phyloP scores from a whole-genome alignment of 2,113 vertebrate species.

The Dolichotis patagonum region DNA sequence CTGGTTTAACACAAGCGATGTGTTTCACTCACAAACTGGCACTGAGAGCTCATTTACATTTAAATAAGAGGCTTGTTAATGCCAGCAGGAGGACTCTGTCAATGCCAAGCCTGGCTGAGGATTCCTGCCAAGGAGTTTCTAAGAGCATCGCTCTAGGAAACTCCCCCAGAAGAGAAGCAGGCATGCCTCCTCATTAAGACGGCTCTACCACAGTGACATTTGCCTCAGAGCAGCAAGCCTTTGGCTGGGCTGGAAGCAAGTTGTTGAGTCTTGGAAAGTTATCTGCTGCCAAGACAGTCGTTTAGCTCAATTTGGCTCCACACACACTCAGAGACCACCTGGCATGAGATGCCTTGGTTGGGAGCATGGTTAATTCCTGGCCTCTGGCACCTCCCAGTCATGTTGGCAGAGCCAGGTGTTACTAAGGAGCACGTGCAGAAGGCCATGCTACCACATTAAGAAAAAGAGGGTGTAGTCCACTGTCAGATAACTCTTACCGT shows the following conservation, averaged over 20 bases:
- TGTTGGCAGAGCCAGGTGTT: background rate
- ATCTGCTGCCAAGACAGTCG: constrained; percentile 66
- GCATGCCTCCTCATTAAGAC: constrained; percentile 82
- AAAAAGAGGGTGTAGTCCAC: background rate
- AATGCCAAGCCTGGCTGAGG: constrained; percentile 88
- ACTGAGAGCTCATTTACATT: constrained; percentile 89
- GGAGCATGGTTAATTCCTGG: background rate
- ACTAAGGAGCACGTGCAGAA: background rate
- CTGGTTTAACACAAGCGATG: constrained; percentile 89
- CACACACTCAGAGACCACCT: constrained; percentile 61
- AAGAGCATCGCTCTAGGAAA: constrained; percentile 91
- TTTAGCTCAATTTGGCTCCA: constrained; percentile 56
- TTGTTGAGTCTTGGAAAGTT: constrained; percentile 70
- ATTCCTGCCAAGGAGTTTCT: constrained; percentile 90
- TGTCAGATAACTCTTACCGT: background rate
- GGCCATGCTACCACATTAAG: background rate
- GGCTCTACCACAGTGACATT: constrained; percentile 78
- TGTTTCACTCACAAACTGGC: constrained; percentile 89
- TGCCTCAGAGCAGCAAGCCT: constrained; percentile 75
- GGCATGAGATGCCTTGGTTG: constrained; percentile 1
- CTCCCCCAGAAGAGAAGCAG: constrained; percentile 86
- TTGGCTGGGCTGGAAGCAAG: constrained; percentile 74
- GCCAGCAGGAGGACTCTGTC: constrained; percentile 88
- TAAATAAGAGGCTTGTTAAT: constrained; percentile 89
- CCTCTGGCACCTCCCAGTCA: background rate